Evolutionary conservation across 1,140 invertebrate species (phyloP).

Genomic region (Solenopsis fugax): DNA sequence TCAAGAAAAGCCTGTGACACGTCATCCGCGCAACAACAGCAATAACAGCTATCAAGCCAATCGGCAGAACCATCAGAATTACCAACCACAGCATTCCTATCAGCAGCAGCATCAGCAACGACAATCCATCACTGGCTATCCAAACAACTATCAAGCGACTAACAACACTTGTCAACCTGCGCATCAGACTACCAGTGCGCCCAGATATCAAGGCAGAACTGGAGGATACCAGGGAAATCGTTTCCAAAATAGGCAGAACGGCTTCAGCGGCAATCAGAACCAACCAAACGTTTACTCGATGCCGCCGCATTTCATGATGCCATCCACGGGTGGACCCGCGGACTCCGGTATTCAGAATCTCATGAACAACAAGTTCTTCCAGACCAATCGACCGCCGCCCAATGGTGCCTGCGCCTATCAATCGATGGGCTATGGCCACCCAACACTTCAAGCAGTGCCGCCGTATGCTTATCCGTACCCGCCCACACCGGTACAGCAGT

Average conservation of each 20-base stretch:
- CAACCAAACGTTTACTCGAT: conserved; percentile 86
- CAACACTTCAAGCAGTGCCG: conserved; percentile 84
- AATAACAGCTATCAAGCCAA: conserved; percentile 76
- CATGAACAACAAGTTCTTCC: conserved; percentile 89
- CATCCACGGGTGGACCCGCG: conserved; percentile 81
- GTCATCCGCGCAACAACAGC: conserved; percentile 77
- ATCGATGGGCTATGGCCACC: conserved; percentile 86
- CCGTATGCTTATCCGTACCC: conserved; percentile 87
- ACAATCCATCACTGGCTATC: conserved; percentile 37
- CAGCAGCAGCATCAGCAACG: conserved; percentile 74
- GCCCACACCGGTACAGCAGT: conserved; percentile 86
- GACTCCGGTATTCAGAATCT: conserved; percentile 87
- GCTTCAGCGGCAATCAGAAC: conserved; percentile 61
- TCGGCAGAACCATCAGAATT: conserved; percentile 79
- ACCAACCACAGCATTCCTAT: conserved; percentile 77
- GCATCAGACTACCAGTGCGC: conserved; percentile 76
- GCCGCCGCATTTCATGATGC: conserved; percentile 87
- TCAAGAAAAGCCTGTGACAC: conserved; percentile 75
- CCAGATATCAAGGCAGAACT: conserved; percentile 65
- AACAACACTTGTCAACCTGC: conserved; percentile 66
- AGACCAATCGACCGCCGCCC: conserved; percentile 87
- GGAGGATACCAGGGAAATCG: conserved; percentile 79
- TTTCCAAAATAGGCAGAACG: conserved; percentile 81
- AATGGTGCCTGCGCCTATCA: conserved; percentile 88
- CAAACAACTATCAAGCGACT: conserved; percentile 61